These are phyloP conservation scores for Enteromius viviparus DNA, from an alignment of 2,797 vertebrate species.

Conservation along the genomic window DNA sequence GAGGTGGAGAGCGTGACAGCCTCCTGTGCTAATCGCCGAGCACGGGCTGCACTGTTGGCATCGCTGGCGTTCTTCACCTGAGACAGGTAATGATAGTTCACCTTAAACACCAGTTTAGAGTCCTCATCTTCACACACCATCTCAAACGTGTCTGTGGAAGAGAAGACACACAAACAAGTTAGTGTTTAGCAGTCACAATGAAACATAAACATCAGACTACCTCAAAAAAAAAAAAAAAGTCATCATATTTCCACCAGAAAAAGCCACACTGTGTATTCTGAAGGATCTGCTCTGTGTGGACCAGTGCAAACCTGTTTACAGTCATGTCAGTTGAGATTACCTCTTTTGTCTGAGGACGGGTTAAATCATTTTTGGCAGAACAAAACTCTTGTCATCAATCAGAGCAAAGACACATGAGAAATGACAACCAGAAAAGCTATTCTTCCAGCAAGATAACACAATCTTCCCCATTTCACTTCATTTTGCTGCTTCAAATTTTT, in stretches of 20 bases:
- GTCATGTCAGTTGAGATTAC: conserved; percentile 65
- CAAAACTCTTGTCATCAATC: conserved; percentile 59
- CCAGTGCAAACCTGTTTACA: conserved; percentile 61
- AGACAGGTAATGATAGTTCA: conserved; percentile 99
- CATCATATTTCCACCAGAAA: neutral
- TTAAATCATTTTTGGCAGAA: conserved; percentile 63
- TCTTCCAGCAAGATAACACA: conserved; percentile 33
- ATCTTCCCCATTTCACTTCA: neutral
- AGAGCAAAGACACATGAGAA: conserved; percentile 53
- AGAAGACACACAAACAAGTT: neutral
- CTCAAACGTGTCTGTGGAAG: conserved; percentile 91
- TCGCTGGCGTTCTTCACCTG: conserved; percentile 98
- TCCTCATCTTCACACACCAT: conserved; percentile 99
- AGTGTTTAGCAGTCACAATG: neutral
- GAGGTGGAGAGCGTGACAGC: conserved; percentile 98
- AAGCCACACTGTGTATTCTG: neutral
- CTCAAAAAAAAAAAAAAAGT: neutral
- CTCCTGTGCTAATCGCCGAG: conserved; percentile 95
- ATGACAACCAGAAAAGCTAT: conserved; percentile 61
- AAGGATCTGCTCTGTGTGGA: conserved; percentile 9
- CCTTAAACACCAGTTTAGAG: conserved; percentile 94
- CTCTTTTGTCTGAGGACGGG: conserved; percentile 57
- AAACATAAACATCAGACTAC: neutral
- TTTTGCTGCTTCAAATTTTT: conserved; percentile 1
- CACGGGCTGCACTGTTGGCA: conserved; percentile 93